Percentiles rank a stretch among this genome's conserved stretches.
Conservation (phyloP, 2,888 invertebrate genomes). For the Noctua pronuba region DNA sequence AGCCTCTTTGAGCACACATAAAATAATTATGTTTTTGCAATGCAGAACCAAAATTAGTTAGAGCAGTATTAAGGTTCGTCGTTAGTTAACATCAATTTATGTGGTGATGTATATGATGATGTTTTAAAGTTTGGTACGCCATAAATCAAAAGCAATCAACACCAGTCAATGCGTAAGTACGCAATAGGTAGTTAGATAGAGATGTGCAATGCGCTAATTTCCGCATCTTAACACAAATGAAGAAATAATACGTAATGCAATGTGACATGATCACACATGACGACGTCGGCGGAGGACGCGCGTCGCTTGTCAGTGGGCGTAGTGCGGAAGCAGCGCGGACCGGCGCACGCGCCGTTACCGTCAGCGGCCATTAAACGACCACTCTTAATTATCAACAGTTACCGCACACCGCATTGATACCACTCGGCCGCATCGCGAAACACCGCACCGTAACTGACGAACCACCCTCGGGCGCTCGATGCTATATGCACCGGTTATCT, state of each 20-base stretch:
- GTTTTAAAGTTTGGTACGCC: not conserved
- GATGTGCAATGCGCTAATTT: not conserved
- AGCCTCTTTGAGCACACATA: not conserved
- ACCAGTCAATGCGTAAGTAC: not conserved
- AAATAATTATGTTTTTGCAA: not conserved
- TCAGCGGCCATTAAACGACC: constrained; percentile 83
- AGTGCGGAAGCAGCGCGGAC: constrained; percentile 81
- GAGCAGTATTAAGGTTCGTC: not conserved
- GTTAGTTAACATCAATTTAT: not conserved
- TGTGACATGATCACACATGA: constrained; percentile 58
- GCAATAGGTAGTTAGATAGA: not conserved
- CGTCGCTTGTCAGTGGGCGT: constrained; percentile 76
- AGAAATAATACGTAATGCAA: constrained; percentile 21
- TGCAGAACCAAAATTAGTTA: not conserved
- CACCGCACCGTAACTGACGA: constrained; percentile 72
- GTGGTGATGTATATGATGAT: too few species aligned
- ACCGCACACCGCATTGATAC: constrained; percentile 77
- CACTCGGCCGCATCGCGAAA: constrained; percentile 74
- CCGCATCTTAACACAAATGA: constrained; percentile 34
- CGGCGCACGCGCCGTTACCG: constrained; percentile 84
- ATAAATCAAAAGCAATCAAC: constrained; percentile 1
- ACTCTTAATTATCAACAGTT: constrained; percentile 90
- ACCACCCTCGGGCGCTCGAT: constrained; percentile 62
- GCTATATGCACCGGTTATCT: constrained; percentile 57
- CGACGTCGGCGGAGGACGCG: constrained; percentile 68